A percentile compares a stretch with the other conserved stretches of the same genome.
phyloP scores from a whole-genome alignment of 37 sponge, comb jelly and placozoan genomes.

The Ephydatia muelleri region DNA sequence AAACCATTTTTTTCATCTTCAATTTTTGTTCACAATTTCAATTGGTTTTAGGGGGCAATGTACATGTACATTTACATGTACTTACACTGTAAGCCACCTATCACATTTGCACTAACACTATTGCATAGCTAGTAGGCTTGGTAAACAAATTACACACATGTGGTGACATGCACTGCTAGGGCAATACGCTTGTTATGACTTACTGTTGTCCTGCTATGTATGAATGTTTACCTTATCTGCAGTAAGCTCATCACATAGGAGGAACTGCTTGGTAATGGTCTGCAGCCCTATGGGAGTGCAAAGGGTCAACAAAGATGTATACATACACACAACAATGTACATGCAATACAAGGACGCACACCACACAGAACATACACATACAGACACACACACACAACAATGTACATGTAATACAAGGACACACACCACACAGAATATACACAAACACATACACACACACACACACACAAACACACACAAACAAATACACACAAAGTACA shows the following conservation, averaged over 20 bases:
- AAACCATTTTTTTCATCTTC: too few species aligned
- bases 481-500: not conserved
- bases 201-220: conserved; percentile 9
- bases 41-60: too few species aligned
- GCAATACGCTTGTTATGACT: not conserved
- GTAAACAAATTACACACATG: too few species aligned
- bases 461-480: not conserved
- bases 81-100: too few species aligned
- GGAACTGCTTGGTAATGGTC: conserved; percentile 42
- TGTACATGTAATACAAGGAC: not conserved
- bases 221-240: conserved; percentile 26
- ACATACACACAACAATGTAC: not conserved
- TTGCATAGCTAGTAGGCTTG: too few species aligned
- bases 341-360: too few species aligned
- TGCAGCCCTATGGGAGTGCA: conserved; percentile 18
- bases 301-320: not conserved
- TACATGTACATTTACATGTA: too few species aligned
- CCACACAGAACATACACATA: not conserved
- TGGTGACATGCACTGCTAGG: too few species aligned
- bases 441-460: not conserved
- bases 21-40: too few species aligned
- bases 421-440: not conserved
- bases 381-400: not conserved
- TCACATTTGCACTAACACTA: too few species aligned
- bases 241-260: conserved; percentile 51